Percentiles rank a stretch among this genome's conserved stretches.
Conservation (phyloP, 2,888 invertebrate species). For the Melieria crassipennis region DNA sequence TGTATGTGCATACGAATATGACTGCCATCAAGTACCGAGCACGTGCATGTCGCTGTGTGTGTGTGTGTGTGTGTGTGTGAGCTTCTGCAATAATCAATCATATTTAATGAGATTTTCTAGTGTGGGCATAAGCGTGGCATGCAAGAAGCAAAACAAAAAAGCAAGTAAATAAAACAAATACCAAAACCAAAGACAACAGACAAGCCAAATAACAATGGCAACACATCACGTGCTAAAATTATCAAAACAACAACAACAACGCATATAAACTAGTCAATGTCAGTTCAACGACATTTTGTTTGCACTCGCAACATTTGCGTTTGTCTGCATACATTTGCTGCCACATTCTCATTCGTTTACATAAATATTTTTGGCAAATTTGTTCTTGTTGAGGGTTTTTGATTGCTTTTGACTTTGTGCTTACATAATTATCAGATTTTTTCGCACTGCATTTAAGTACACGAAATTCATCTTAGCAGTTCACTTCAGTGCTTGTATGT, state of each 20-base stretch:
- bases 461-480: too few species aligned
- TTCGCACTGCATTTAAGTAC: too few species aligned
- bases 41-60: not conserved
- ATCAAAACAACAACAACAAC: not conserved
- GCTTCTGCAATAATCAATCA: conserved; percentile 30
- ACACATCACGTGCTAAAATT: too few species aligned
- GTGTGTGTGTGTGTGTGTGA: too few species aligned
- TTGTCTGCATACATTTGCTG: too few species aligned
- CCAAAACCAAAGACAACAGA: not conserved
- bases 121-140: not conserved
- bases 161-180: not conserved
- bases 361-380: too few species aligned
- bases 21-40: not conserved
- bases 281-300: conserved; percentile 30
- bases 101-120: conserved; percentile 31
- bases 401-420: too few species aligned
- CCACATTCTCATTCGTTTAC: too few species aligned
- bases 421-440: too few species aligned
- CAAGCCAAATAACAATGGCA: too few species aligned
- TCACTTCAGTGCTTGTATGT: too few species aligned
- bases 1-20: not conserved
- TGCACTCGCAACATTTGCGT: not conserved
- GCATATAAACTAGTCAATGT: not conserved
- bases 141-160: not conserved
- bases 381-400: too few species aligned